Evolutionary conservation across 1,140 invertebrate genomes (phyloP).

Genomic region (Cyrtorhinus lividipennis): DNA sequence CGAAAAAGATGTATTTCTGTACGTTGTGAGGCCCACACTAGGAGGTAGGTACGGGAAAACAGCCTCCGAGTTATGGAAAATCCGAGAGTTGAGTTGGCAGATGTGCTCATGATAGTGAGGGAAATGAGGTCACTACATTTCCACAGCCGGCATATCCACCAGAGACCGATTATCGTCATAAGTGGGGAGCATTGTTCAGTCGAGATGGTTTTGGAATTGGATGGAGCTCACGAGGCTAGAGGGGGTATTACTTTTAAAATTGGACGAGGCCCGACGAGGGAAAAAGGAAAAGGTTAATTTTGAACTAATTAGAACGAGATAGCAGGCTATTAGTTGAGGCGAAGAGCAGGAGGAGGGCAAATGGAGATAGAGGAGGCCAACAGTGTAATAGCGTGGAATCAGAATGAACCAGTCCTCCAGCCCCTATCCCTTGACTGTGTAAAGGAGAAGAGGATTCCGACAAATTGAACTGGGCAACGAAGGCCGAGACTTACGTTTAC

Average conservation of each 20-base stretch:
- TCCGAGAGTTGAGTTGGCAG: no score
- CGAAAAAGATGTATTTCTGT: no score
- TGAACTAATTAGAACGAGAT: background rate
- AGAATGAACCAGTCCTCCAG: background rate
- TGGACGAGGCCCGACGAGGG: background rate
- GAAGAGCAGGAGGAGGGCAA: background rate
- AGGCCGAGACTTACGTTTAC: no score
- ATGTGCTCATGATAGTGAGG: no score
- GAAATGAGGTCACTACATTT: no score
- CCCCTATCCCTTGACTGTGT: no score
- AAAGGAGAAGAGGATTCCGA: no score
- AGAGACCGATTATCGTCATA: background rate
- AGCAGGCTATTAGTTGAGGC: background rate
- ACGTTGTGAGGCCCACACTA: no score
- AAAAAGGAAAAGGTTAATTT: background rate
- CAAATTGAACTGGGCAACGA: no score
- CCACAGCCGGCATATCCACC: background rate
- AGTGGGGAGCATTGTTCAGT: background rate
- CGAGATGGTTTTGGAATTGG: background rate
- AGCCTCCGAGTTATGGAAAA: no score
- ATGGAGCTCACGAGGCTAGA: background rate
- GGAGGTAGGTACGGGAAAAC: no score
- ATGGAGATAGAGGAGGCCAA: background rate
- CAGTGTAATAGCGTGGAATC: background rate
- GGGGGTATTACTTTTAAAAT: background rate